Conservation (phyloP, 2,797 vertebrate species). For the Bradypodion ventrale region DNA sequence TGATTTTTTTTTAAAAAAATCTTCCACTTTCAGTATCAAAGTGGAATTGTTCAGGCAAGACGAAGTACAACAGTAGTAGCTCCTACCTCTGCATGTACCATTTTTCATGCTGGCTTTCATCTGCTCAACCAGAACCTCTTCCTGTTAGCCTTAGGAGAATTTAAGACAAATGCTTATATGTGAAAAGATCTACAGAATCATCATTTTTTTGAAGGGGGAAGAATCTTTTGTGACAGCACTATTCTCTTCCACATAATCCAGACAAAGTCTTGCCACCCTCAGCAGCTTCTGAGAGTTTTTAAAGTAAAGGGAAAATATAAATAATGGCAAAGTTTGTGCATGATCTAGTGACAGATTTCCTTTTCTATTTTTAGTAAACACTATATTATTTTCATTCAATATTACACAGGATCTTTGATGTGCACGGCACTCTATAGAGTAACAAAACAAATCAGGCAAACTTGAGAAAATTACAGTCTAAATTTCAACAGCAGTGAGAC, state of each 20-base stretch:
- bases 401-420: neutral
- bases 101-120: constrained; percentile 66
- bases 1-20: too few species aligned
- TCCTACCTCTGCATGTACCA: constrained; percentile 40
- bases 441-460: neutral
- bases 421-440: neutral
- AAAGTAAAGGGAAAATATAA: constrained; percentile 12
- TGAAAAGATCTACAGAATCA: constrained; percentile 59
- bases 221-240: constrained; percentile 48
- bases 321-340: neutral
- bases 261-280: neutral
- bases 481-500: neutral
- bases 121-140: constrained; percentile 57
- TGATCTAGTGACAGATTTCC: neutral
- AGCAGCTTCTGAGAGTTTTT: constrained; percentile 29
- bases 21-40: constrained; percentile 42
- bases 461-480: neutral
- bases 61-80: constrained; percentile 40
- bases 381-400: neutral
- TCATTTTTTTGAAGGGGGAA: constrained; percentile 52
- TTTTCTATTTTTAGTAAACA: neutral
- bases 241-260: constrained; percentile 44
- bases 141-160: constrained; percentile 56
- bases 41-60: constrained; percentile 42
- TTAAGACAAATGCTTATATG: constrained; percentile 61